Evolutionary conservation across 2,113 vertebrate species (phyloP).

Genomic region (Rostratula benghalensis): DNA sequence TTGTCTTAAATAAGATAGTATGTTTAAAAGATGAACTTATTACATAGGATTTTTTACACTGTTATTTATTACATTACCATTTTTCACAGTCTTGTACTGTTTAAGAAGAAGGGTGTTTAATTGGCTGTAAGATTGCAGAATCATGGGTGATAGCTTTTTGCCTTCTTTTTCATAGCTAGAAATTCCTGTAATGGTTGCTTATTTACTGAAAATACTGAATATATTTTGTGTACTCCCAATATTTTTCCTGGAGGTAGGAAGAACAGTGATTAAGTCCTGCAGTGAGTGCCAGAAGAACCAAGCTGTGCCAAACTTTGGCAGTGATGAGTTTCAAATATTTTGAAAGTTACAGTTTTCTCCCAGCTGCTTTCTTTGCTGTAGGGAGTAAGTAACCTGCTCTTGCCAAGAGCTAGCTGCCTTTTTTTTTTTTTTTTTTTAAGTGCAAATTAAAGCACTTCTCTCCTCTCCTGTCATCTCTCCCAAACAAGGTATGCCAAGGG

Average conservation of each 20-base stretch:
- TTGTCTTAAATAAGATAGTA: background rate
- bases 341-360: slow-evolving; percentile 11
- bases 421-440: too few species aligned
- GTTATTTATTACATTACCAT: background rate
- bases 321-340: slow-evolving; percentile 40
- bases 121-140: background rate
- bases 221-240: background rate
- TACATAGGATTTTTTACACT: too few species aligned
- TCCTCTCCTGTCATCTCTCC: background rate
- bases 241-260: background rate
- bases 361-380: background rate
- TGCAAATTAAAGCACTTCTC: background rate
- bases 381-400: background rate
- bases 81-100: background rate
- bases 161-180: background rate
- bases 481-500: background rate
- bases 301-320: background rate
- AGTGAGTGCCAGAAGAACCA: background rate
- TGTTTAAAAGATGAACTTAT: background rate
- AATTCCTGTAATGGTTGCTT: background rate
- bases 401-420: background rate
- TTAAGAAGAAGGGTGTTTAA: background rate
- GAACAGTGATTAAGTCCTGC: background rate
- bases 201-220: background rate
- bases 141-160: background rate